Conservation (phyloP, 2,888 invertebrate species). For the Ramazzottius varieornatus region DNA sequence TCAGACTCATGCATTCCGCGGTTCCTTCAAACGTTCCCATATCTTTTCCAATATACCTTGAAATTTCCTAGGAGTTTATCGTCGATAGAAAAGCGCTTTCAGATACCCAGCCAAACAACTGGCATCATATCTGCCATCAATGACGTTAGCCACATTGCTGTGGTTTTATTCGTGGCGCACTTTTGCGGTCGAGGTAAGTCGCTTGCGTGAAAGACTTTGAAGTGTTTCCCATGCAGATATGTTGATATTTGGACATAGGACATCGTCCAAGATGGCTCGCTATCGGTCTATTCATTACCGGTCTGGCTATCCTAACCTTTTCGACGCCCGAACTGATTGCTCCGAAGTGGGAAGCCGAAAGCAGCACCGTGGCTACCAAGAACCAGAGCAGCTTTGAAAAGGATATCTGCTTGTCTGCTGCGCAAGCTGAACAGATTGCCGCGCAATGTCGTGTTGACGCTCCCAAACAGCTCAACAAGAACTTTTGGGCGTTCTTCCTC, state of each 20-base stretch:
- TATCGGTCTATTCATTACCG: neutral
- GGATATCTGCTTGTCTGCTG: neutral
- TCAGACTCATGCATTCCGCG: neutral
- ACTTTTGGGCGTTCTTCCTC: neutral
- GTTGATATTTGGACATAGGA: no score
- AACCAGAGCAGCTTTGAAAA: neutral
- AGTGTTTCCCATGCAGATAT: no score
- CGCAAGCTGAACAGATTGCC: neutral
- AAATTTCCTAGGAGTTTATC: neutral
- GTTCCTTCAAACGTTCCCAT: no score
- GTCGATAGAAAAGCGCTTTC: neutral
- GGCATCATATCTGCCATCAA: constrained; percentile 2
- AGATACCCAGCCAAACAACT: neutral
- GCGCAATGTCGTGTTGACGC: neutral
- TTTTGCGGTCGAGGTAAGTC: neutral
- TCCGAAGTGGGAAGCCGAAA: neutral
- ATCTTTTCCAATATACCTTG: no score
- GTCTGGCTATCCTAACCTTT: neutral
- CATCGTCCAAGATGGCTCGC: neutral
- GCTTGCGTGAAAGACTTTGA: no score
- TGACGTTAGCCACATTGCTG: neutral
- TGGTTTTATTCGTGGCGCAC: neutral
- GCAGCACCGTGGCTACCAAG: neutral
- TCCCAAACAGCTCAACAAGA: neutral
- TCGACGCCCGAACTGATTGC: neutral